Conservation (phyloP, 1,140 invertebrate species). For the Brachionus rubens region DNA sequence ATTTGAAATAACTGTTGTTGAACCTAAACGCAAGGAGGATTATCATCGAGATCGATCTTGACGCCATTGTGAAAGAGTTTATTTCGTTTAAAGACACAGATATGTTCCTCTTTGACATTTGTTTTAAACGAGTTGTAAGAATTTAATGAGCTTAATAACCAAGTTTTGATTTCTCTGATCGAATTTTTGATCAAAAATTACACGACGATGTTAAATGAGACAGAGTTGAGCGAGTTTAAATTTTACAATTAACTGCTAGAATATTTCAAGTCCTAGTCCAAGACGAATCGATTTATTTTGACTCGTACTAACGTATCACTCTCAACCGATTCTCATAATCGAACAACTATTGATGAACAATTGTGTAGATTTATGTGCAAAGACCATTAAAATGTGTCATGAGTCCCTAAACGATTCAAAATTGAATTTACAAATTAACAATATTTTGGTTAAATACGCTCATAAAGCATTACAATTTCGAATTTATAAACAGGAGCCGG, state of each 20-base stretch:
- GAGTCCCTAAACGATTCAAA: slow-evolving; percentile 41
- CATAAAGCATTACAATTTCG: slow-evolving; percentile 54
- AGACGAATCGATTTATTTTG: slow-evolving; percentile 23
- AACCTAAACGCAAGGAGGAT: slow-evolving; percentile 19
- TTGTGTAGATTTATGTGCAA: slow-evolving; percentile 51
- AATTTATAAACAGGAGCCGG: slow-evolving; percentile 41
- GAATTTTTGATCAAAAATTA: slow-evolving; percentile 31
- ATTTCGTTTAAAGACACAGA: slow-evolving; percentile 25
- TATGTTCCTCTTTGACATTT: slow-evolving; percentile 6
- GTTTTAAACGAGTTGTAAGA: slow-evolving; percentile 22
- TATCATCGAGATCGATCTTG: slow-evolving; percentile 31
- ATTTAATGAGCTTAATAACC: slow-evolving; percentile 36
- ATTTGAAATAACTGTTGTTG: slow-evolving; percentile 23
- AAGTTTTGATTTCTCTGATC: slow-evolving; percentile 16
- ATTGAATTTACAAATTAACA: slow-evolving; percentile 53
- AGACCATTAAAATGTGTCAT: slow-evolving; percentile 31
- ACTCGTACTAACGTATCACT: slow-evolving; percentile 53
- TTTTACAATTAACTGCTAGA: slow-evolving; percentile 14
- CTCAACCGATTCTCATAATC: slow-evolving; percentile 54
- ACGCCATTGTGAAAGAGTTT: slow-evolving; percentile 21
- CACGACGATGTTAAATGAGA: background rate
- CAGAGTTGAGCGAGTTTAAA: background rate
- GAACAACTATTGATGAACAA: slow-evolving; percentile 60
- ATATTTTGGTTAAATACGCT: slow-evolving; percentile 54
- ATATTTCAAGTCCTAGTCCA: slow-evolving; percentile 32